Evolutionary conservation across 2,113 vertebrate genomes (phyloP).

Genomic region (Chaetorhynchus papuensis): DNA sequence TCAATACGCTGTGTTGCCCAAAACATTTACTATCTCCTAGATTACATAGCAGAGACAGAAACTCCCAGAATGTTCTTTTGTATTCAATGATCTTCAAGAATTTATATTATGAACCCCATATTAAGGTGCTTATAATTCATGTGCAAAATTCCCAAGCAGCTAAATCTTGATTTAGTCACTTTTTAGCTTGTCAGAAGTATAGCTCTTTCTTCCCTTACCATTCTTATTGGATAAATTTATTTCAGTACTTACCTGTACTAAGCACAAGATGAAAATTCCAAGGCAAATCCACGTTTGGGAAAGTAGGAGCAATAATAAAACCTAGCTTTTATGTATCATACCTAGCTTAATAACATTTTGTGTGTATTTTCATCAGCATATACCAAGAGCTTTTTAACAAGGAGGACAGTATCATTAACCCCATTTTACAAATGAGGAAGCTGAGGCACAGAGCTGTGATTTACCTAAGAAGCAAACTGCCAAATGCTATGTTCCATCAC

Average conservation of each 20-base stretch:
- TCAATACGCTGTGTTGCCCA: background rate
- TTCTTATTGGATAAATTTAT: background rate
- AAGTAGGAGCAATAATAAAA: background rate
- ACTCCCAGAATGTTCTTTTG: background rate
- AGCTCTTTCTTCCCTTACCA: background rate
- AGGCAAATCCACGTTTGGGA: background rate
- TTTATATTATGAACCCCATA: background rate
- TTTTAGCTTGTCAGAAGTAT: background rate
- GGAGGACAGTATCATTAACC: constrained; percentile 30
- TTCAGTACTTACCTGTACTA: background rate
- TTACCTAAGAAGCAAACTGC: background rate
- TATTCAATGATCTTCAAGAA: background rate
- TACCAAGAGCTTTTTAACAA: constrained; percentile 28
- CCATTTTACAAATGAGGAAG: constrained; percentile 31
- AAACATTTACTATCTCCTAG: background rate
- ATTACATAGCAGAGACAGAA: background rate
- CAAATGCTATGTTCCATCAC: background rate
- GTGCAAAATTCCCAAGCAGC: background rate
- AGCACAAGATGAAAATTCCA: background rate
- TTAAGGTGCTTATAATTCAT: background rate
- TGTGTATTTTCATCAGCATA: background rate
- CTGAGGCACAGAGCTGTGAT: constrained; percentile 41
- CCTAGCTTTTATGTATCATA: background rate
- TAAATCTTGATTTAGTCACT: background rate
- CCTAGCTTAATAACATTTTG: background rate